A percentile compares a stretch with the other conserved stretches of the same genome.
These are phyloP conservation scores for Acanthosoma haemorrhoidale DNA, from an alignment of 2,888 invertebrate genomes.

Conservation along the genomic window DNA sequence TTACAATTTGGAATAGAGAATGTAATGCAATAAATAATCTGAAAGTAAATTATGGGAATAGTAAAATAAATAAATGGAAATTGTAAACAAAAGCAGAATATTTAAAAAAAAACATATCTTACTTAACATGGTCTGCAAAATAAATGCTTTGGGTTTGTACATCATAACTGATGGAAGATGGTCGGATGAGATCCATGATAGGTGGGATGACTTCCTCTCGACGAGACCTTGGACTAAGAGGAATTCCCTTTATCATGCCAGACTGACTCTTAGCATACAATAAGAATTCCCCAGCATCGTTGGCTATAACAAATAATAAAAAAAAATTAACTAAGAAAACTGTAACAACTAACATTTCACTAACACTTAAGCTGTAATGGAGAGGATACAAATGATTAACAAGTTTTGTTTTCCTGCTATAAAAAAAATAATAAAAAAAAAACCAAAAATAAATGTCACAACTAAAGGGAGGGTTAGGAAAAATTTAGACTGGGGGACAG, in stretches of 20 bases:
- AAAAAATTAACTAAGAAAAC: too few species aligned
- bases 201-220: slow-evolving; percentile 56
- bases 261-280: slow-evolving; percentile 62
- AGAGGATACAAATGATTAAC: too few species aligned
- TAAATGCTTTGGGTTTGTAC: slow-evolving; percentile 56
- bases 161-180: slow-evolving; percentile 66
- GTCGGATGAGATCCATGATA: slow-evolving; percentile 60
- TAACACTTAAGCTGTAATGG: too few species aligned
- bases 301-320: too few species aligned
- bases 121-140: slow-evolving; percentile 56
- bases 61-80: slow-evolving; percentile 45
- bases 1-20: too few species aligned
- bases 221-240: slow-evolving; percentile 41
- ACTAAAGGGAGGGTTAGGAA: too few species aligned
- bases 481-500: too few species aligned
- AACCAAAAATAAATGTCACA: too few species aligned
- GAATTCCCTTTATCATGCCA: slow-evolving; percentile 60
- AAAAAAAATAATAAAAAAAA: too few species aligned
- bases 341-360: too few species aligned
- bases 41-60: neutral
- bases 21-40: too few species aligned
- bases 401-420: too few species aligned
- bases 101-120: slow-evolving; percentile 28
- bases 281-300: slow-evolving; percentile 52
- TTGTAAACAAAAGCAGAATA: slow-evolving; percentile 49